A percentile compares a stretch with the other conserved stretches of the same genome.
Conservation (phyloP, 2,888 invertebrate genomes). For the Pseudococcus jackbeardsleyi region DNA sequence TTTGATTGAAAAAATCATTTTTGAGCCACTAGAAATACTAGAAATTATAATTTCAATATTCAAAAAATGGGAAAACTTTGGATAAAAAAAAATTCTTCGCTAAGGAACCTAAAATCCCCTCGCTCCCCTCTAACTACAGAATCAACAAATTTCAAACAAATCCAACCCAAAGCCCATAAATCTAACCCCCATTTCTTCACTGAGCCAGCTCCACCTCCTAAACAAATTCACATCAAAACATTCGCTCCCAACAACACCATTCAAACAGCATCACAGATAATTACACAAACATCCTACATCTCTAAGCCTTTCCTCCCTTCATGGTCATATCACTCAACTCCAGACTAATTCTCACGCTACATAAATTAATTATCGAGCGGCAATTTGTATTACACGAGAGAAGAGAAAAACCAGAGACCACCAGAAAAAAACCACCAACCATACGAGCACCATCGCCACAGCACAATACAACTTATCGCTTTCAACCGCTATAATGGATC, state of each 20-base stretch:
- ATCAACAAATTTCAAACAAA: too few relatives aligned
- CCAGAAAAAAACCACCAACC: neutral
- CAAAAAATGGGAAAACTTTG: too few relatives aligned
- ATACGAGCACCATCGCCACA: neutral
- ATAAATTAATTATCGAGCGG: constrained; percentile 36
- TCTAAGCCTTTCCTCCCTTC: neutral
- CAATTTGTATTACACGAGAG: neutral
- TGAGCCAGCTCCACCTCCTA: too few relatives aligned
- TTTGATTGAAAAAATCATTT: too few relatives aligned
- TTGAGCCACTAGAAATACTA: too few relatives aligned
- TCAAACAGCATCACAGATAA: neutral
- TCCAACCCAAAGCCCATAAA: too few relatives aligned
- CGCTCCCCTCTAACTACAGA: too few relatives aligned
- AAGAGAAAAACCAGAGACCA: neutral
- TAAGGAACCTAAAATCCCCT: too few relatives aligned
- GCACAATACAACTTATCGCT: neutral
- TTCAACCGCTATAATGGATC: neutral
- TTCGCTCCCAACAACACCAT: neutral
- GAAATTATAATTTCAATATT: too few relatives aligned
- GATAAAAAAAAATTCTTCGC: too few relatives aligned
- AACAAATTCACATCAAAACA: too few relatives aligned
- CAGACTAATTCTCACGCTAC: constrained; percentile 7
- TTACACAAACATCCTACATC: neutral
- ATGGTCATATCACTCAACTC: constrained; percentile 17
- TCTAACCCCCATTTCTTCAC: too few relatives aligned